Base-by-base conservation (phyloP, 2,888 invertebrate species). In the Galeopsomyia nigrocyanea region DNA sequence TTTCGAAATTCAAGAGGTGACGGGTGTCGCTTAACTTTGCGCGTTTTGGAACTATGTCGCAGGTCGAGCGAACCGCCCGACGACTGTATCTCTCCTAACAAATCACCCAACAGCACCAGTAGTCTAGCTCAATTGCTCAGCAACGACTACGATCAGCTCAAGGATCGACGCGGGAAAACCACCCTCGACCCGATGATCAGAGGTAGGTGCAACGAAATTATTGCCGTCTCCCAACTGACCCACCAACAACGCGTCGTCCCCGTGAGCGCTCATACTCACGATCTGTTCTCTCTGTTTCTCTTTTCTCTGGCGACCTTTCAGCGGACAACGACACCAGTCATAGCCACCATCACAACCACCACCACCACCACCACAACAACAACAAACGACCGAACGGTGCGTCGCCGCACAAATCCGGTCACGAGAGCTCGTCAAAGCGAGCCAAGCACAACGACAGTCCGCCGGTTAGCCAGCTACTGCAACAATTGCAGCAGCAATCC, bases 401-500 rank as follows among this genome's bases (percentile, higher is more conserved):
- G 1, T 13, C 39, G 13, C 39, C 7, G 39, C 39, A 68, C 19
- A 79, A 76, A 39, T 68, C 77, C 1, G 77, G 73, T 39, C 78
- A 61, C 39, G 82, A 80, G 47, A 81, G 77, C 49, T 39, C 7
- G 39, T 13, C 10, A 10, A 86, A 86, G 58, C 83, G 86, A 17
- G 71, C 84, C 46, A 84, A 81, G 70, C 81, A 81, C 71, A 81
- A 81, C 31, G 78, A 69, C 47, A 26, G 9, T 49, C 50, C 2
- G 3, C 31, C 13, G 26, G 14, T 0, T 60, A 5, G 6, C 26
- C 47, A 22, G 2, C 60, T 17, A 14, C 46, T 22, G 80, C 90
- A 90, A 79, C 84, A 91, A 62, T 79, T 91, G 49, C 90, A 91
- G 74, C 90, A 91, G 79, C 82, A 39, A 39, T 39, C 39, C 39